Conservation (phyloP, 2,888 invertebrate species). For the Lordiphosa andalusiaca region DNA sequence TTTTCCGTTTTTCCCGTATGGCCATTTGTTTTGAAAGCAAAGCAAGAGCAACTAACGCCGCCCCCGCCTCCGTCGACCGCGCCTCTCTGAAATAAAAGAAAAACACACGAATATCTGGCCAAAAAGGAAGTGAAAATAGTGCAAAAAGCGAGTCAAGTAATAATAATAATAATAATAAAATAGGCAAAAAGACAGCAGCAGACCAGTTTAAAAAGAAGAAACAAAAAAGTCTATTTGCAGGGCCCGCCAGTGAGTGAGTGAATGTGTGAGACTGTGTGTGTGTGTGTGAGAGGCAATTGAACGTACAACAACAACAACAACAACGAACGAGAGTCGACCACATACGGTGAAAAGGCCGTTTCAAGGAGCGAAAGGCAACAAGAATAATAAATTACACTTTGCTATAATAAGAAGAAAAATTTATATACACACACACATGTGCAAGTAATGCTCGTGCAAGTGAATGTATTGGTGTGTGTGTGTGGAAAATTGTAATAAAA, state of each 20-base stretch:
- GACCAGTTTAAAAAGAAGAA: slow-evolving; percentile 52
- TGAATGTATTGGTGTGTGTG: slow-evolving; percentile 30
- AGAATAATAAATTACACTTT: slow-evolving; percentile 76
- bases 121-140: slow-evolving; percentile 62
- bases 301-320: slow-evolving; percentile 40
- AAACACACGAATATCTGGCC: slow-evolving; percentile 11
- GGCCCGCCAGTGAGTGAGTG: slow-evolving; percentile 49
- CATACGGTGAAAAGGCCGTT: slow-evolving; percentile 73
- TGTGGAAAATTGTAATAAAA: slow-evolving; percentile 74
- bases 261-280: slow-evolving; percentile 31
- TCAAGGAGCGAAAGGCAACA: slow-evolving; percentile 40
- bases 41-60: slow-evolving; percentile 44
- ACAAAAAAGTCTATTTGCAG: slow-evolving; percentile 69
- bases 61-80: slow-evolving; percentile 49
- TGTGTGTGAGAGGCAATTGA: slow-evolving; percentile 42
- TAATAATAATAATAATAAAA: slow-evolving; percentile 61
- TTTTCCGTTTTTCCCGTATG: slow-evolving; percentile 66
- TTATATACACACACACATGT: slow-evolving; percentile 59
- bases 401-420: slow-evolving; percentile 75
- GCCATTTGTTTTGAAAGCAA: slow-evolving; percentile 70
- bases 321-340: slow-evolving; percentile 53
- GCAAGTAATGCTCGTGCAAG: slow-evolving; percentile 44
- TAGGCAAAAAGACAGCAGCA: slow-evolving; percentile 60
- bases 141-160: slow-evolving; percentile 42
- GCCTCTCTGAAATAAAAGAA: slow-evolving; percentile 50